A percentile compares a stretch with the other conserved stretches of the same genome.
These are phyloP conservation scores for Chitala chitala DNA, from an alignment of 2,113 vertebrate genomes.

Conservation along the genomic window DNA sequence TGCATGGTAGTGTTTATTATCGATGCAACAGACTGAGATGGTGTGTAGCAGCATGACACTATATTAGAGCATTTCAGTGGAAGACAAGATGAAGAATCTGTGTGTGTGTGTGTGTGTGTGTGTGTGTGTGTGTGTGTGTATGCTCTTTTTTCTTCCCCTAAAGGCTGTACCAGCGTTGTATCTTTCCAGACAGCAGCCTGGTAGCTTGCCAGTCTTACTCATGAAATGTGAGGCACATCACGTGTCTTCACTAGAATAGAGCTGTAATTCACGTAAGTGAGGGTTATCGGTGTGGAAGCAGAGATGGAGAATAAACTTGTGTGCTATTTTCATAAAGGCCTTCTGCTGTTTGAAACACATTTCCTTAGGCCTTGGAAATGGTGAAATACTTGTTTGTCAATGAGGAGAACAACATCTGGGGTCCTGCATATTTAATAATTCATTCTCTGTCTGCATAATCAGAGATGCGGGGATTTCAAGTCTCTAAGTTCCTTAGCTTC, in stretches of 20 bases:
- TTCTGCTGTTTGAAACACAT: slow-evolving; percentile 25
- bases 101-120: background rate
- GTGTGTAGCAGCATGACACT: slow-evolving; percentile 26
- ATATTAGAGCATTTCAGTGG: background rate
- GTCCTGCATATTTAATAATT: slow-evolving; percentile 57
- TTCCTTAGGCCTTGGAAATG: slow-evolving; percentile 34
- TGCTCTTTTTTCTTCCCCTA: background rate
- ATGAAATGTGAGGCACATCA: background rate
- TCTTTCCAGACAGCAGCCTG: background rate
- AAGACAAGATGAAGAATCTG: background rate
- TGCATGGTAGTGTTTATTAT: slow-evolving; percentile 45
- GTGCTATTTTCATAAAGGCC: slow-evolving; percentile 25
- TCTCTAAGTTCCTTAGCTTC: slow-evolving; percentile 34
- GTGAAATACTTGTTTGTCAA: slow-evolving; percentile 43
- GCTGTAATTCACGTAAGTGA: background rate
- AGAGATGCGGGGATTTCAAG: slow-evolving; percentile 37
- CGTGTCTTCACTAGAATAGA: background rate
- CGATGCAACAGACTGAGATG: slow-evolving; percentile 34
- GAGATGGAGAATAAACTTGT: background rate
- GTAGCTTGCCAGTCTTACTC: background rate
- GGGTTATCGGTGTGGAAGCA: background rate
- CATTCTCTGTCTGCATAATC: slow-evolving; percentile 50
- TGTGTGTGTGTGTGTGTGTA: background rate
- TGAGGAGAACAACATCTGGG: slow-evolving; percentile 50
- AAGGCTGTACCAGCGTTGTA: background rate